These are phyloP conservation scores for Solenopsis invicta DNA, from an alignment of 1,140 invertebrate genomes.

Conservation along the genomic window DNA sequence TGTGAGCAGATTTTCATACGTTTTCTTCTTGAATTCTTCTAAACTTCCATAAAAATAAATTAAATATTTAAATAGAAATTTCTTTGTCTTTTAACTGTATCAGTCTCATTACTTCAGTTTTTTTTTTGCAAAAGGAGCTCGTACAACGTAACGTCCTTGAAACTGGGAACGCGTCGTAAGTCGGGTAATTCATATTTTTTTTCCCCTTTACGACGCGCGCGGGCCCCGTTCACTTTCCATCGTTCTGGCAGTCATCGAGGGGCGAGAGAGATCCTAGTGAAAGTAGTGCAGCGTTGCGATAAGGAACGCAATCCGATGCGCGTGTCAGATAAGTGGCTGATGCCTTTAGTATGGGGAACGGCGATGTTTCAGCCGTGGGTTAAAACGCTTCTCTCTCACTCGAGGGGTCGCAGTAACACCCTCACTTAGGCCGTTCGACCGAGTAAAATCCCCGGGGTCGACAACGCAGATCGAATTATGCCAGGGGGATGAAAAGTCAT, in stretches of 20 bases:
- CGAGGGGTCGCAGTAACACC: conserved; percentile 79
- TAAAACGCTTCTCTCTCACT: conserved; percentile 73
- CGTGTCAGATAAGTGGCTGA: conserved; percentile 87
- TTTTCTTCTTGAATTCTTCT: not conserved
- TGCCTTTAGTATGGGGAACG: conserved; percentile 81
- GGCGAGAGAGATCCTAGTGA: conserved; percentile 76
- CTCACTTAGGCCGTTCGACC: conserved; percentile 76
- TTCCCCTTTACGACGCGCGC: conserved; percentile 25
- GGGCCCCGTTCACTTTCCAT: conserved; percentile 63
- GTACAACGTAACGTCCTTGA: not conserved
- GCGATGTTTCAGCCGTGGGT: conserved; percentile 76
- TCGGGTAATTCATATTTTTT: conserved; percentile 53
- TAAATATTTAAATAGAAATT: not conserved
- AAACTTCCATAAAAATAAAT: not conserved
- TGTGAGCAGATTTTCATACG: not conserved
- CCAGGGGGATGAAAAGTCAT: conserved; percentile 81
- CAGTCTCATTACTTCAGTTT: not conserved
- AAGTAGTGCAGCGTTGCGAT: conserved; percentile 86
- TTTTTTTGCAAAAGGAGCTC: not conserved
- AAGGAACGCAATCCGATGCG: conserved; percentile 87
- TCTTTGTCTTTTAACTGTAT: not conserved
- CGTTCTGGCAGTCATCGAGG: conserved; percentile 41
- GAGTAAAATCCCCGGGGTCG: conserved; percentile 66
- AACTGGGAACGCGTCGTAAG: conserved; percentile 22
- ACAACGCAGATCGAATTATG: conserved; percentile 82